Percentiles rank a stretch among this genome's conserved stretches.
phyloP scores from a whole-genome alignment of 2,113 vertebrate genomes.

The Martes martes region DNA sequence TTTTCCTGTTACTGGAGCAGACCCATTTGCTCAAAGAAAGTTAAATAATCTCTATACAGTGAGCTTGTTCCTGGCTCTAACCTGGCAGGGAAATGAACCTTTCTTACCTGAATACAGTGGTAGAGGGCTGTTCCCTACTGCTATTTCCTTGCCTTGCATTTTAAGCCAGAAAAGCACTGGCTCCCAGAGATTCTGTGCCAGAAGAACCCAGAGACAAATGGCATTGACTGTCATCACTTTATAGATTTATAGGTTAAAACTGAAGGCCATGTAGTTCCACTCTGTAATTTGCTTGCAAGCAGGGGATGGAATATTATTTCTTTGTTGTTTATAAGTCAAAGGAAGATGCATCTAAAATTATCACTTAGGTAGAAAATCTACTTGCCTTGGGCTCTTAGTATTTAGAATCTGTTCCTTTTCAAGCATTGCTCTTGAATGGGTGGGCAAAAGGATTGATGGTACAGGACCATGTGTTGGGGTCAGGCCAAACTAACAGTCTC shows the following conservation, averaged over 20 bases:
- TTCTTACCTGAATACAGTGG: background rate
- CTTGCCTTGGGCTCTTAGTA: background rate
- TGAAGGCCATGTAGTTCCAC: background rate
- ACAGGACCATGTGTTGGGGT: background rate
- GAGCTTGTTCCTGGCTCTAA: background rate
- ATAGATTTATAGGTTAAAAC: background rate
- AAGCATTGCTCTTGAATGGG: background rate
- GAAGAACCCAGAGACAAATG: background rate
- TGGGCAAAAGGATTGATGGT: background rate
- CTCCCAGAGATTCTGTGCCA: background rate
- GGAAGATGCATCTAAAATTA: background rate
- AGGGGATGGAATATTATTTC: background rate
- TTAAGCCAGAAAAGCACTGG: background rate
- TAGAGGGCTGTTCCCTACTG: background rate
- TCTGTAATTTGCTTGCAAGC: background rate
- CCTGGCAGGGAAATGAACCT: background rate
- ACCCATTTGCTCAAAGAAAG: slow-evolving; percentile 12
- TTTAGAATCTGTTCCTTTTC: slow-evolving; percentile 29
- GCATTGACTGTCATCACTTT: background rate
- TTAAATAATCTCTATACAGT: slow-evolving; percentile 8
- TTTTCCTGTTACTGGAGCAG: slow-evolving; percentile 8
- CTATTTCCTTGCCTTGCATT: background rate
- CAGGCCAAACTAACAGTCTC: background rate
- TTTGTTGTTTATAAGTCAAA: background rate
- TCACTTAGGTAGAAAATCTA: slow-evolving; percentile 10